A percentile compares a stretch with the other conserved stretches of the same genome.
phyloP scores from a whole-genome alignment of 2,797 vertebrate species.

The Takifugu ocellatus region DNA sequence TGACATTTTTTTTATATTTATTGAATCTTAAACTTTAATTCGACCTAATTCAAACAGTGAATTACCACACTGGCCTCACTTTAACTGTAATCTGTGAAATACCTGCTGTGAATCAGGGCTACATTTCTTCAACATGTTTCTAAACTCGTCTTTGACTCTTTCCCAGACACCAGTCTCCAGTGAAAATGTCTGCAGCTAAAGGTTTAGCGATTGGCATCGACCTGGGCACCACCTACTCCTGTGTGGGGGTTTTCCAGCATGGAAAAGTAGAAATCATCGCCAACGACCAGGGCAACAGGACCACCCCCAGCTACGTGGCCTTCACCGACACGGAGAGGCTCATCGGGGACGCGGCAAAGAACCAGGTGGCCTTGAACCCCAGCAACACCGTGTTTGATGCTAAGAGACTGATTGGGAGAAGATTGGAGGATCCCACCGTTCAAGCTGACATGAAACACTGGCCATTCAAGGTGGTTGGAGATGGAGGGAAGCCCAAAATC shows the following conservation, averaged over 20 bases:
- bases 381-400: slow-evolving; percentile 67
- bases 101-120: background rate
- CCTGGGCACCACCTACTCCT: slow-evolving; percentile 53
- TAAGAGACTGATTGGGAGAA: slow-evolving; percentile 64
- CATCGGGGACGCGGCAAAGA: slow-evolving; percentile 62
- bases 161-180: background rate
- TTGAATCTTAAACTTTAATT: no score
- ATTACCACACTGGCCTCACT: no score
- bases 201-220: slow-evolving; percentile 11
- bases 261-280: slow-evolving; percentile 67
- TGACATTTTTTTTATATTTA: no score
- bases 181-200: slow-evolving; percentile 6
- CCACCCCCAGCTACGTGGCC: slow-evolving; percentile 63
- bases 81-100: no score
- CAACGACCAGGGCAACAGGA: slow-evolving; percentile 67
- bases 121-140: background rate
- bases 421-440: slow-evolving; percentile 50
- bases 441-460: slow-evolving; percentile 66
- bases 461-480: slow-evolving; percentile 58
- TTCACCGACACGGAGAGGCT: slow-evolving; percentile 60
- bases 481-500: slow-evolving; percentile 54
- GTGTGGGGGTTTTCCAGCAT: slow-evolving; percentile 60
- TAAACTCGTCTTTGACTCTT: background rate
- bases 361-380: slow-evolving; percentile 68
- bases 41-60: no score